These are phyloP conservation scores for Pagrus major DNA, from an alignment of 2,113 vertebrate species.

Conservation along the genomic window DNA sequence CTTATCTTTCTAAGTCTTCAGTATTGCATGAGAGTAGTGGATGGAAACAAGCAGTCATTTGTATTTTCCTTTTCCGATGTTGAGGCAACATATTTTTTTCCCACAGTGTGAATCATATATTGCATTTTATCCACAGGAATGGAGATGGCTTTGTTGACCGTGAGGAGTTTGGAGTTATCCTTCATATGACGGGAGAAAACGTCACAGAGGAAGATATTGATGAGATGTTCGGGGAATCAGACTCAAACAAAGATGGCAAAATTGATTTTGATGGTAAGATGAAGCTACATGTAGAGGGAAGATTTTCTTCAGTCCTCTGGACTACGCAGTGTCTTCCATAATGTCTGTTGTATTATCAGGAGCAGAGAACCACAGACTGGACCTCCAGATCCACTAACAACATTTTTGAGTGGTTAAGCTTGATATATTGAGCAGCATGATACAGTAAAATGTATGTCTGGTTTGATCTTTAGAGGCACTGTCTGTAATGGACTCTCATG, in stretches of 20 bases:
- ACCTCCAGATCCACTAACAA: not conserved
- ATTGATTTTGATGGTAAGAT: slow-evolving; percentile 87
- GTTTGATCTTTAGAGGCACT: not conserved
- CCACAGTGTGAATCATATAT: not conserved
- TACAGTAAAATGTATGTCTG: not conserved
- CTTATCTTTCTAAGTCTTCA: not conserved
- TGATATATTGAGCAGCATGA: not conserved
- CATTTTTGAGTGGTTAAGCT: not conserved
- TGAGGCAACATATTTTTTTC: not conserved
- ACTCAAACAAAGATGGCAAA: slow-evolving; percentile 86
- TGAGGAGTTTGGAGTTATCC: slow-evolving; percentile 84
- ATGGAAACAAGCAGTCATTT: not conserved
- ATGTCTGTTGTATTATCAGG: not conserved
- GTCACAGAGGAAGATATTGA: slow-evolving; percentile 86
- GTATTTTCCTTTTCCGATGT: not conserved
- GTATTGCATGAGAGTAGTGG: not conserved
- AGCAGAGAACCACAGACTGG: no score
- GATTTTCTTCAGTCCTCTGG: not conserved
- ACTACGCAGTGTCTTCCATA: not conserved
- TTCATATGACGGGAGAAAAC: slow-evolving; percentile 78
- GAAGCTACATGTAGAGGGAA: not conserved
- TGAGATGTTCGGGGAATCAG: slow-evolving; percentile 85
- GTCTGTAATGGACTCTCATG: no score
- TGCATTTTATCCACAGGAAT: slow-evolving; percentile 71
- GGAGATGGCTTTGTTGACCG: slow-evolving; percentile 85